Evolutionary conservation across 53 echinoderm and acorn worm genomes (phyloP).

Genomic region (Luidia sarsii): DNA sequence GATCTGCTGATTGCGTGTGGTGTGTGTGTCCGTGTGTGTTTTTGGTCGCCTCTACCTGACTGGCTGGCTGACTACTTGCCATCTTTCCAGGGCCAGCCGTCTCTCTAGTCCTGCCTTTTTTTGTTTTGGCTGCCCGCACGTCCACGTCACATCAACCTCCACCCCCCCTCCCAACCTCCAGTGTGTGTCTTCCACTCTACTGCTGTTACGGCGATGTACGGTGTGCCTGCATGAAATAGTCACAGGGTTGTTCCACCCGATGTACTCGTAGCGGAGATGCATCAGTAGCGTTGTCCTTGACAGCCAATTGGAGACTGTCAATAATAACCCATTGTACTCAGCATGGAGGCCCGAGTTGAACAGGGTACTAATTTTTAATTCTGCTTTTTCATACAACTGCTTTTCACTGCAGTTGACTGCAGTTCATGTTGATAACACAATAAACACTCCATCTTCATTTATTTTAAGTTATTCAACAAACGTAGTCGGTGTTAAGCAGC

Average conservation of each 20-base stretch:
- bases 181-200: slow-evolving; percentile 5
- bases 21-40: no score
- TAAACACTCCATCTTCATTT: no score
- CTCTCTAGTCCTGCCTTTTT: slow-evolving; percentile 1
- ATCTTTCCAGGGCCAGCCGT: no score
- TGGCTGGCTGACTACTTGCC: no score
- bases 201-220: slow-evolving; percentile 21
- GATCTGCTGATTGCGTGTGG: no score
- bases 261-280: slow-evolving; percentile 7
- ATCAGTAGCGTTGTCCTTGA: slow-evolving; percentile 38
- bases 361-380: slow-evolving; percentile 31
- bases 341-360: slow-evolving; percentile 58
- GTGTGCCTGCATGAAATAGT: slow-evolving; percentile 50
- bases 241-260: neutral
- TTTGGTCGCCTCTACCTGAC: no score
- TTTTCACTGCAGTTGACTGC: no score
- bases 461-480: no score
- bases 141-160: neutral
- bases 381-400: no score
- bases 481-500: no score
- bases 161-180: neutral
- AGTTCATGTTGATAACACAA: no score
- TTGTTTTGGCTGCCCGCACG: slow-evolving; percentile 17
- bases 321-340: slow-evolving; percentile 32
- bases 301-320: neutral